These are phyloP conservation scores for Lasioglossum malachurum DNA, from an alignment of 2,888 invertebrate genomes.

Conservation along the genomic window DNA sequence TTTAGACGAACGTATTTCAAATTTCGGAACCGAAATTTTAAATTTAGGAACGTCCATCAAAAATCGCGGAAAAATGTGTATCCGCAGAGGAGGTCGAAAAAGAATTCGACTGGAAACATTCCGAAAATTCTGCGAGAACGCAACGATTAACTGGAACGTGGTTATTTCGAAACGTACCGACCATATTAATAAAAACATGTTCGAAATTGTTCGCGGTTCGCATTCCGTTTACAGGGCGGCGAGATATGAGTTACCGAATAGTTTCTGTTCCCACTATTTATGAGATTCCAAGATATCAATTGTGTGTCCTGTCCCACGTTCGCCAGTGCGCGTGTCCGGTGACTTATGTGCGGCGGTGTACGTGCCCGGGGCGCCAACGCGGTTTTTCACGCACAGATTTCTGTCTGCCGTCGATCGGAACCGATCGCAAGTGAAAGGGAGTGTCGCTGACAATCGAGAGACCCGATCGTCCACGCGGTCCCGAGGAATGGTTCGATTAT, in stretches of 20 bases:
- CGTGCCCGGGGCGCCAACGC: constrained; percentile 32
- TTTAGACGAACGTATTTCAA: not conserved
- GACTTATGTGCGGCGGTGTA: not conserved
- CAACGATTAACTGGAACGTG: not conserved
- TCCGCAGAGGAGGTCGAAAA: not conserved
- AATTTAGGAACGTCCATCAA: not conserved
- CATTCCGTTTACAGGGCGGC: not conserved
- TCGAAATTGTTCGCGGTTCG: not conserved
- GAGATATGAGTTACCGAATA: not conserved
- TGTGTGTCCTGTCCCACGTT: not conserved
- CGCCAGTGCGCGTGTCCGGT: not conserved
- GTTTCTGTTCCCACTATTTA: not conserved
- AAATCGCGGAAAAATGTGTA: not conserved
- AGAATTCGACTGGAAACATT: not conserved
- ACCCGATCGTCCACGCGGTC: constrained; percentile 14
- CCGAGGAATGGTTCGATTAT: constrained; percentile 10
- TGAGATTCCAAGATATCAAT: constrained; percentile 1
- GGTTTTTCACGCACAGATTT: constrained; percentile 40
- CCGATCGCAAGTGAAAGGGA: constrained; percentile 56
- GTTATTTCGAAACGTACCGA: not conserved
- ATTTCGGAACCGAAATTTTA: not conserved
- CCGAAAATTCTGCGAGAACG: not conserved
- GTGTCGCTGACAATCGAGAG: constrained; percentile 45
- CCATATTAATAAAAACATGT: not conserved
- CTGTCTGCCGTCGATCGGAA: not conserved